Evolutionary conservation across 2,888 invertebrate genomes (phyloP).

Genomic region (Cremastinae sp.): DNA sequence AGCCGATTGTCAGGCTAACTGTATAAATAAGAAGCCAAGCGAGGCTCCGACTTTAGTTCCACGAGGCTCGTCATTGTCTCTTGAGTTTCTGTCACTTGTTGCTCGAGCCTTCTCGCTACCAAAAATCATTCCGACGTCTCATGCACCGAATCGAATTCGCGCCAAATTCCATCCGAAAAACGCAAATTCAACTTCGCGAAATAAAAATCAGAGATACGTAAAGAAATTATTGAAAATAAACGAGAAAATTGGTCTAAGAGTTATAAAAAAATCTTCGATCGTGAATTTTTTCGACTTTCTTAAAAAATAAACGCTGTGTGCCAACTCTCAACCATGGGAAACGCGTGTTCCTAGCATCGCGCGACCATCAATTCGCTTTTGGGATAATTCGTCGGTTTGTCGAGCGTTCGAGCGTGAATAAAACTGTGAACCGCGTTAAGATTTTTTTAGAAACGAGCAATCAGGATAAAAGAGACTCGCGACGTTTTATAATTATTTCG

Average conservation of each 20-base stretch:
- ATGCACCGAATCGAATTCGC: no score
- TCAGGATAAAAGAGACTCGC: background rate
- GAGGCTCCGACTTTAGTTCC: slow-evolving; percentile 57
- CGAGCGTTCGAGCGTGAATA: background rate
- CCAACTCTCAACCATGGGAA: slow-evolving; percentile 41
- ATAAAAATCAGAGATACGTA: no score
- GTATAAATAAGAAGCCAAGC: slow-evolving; percentile 60
- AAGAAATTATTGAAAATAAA: no score
- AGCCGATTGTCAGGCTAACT: slow-evolving; percentile 51
- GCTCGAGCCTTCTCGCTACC: background rate
- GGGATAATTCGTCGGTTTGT: background rate
- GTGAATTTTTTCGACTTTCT: no score
- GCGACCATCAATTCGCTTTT: background rate
- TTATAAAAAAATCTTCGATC: no score
- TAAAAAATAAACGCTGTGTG: no score
- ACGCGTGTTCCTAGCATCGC: slow-evolving; percentile 54
- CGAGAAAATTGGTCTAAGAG: no score
- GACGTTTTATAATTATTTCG: background rate
- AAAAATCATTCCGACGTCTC: background rate
- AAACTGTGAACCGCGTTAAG: background rate
- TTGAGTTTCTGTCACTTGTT: background rate
- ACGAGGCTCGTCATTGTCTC: slow-evolving; percentile 48
- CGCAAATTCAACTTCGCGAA: no score
- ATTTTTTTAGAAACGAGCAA: no score
- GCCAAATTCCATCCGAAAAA: no score